Evolutionary conservation across 2,888 invertebrate genomes (phyloP).

Genomic region (Caenorhabditis sp.): DNA sequence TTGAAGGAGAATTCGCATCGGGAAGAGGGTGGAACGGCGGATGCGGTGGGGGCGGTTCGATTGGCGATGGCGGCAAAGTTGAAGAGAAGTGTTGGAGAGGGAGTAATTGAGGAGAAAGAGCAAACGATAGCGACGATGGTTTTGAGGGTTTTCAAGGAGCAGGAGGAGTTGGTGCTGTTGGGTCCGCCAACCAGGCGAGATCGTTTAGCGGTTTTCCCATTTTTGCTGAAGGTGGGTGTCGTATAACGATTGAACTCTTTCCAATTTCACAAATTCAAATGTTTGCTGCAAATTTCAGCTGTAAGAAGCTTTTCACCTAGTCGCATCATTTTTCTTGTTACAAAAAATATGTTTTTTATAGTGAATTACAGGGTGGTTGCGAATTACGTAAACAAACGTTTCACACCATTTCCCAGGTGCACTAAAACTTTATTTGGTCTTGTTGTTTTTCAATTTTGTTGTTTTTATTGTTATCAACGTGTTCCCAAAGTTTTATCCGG

Average conservation of each 20-base stretch:
- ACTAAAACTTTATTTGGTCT: too few relatives aligned
- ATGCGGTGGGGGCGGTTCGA: slow-evolving; percentile 77
- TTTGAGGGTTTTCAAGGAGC: not conserved
- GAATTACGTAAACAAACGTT: too few relatives aligned
- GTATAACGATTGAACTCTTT: slow-evolving; percentile 78
- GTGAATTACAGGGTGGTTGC: too few relatives aligned
- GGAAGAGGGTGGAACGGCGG: slow-evolving; percentile 58
- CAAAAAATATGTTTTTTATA: too few relatives aligned
- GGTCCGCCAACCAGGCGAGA: slow-evolving; percentile 69
- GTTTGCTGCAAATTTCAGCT: too few relatives aligned
- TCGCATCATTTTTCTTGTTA: too few relatives aligned
- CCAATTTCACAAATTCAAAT: too few relatives aligned
- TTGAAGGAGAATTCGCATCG: slow-evolving; percentile 73
- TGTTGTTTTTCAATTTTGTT: too few relatives aligned
- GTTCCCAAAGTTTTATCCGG: too few relatives aligned
- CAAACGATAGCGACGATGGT: not conserved
- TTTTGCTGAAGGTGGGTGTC: slow-evolving; percentile 78
- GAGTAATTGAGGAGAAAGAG: slow-evolving; percentile 78
- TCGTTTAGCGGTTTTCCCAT: slow-evolving; percentile 83
- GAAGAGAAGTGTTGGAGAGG: slow-evolving; percentile 82
- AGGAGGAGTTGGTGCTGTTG: slow-evolving; percentile 13
- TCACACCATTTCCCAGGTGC: too few relatives aligned
- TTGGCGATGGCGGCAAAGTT: slow-evolving; percentile 86
- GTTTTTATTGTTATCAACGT: too few relatives aligned
- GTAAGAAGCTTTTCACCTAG: too few relatives aligned